Evolutionary conservation across 92 coral and sea anemone genomes (phyloP), one percentile per base, ranked within the genome.

Genomic region (Epizoanthus ramosus): DNA sequence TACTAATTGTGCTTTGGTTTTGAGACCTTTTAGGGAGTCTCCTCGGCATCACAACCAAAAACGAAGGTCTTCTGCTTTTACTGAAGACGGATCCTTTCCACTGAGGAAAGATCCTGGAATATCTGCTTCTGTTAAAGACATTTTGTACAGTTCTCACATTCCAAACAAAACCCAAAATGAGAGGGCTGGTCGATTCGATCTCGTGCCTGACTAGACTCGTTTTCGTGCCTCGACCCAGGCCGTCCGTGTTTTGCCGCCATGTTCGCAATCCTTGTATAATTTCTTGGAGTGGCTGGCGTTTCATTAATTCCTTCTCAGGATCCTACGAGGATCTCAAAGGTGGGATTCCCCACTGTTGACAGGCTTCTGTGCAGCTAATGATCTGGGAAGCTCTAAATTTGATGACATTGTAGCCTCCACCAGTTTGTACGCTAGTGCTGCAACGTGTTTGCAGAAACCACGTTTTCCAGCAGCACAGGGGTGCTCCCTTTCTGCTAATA

Each of bases 261-360:
- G 31, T 28, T 28, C 31, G 31, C 31, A 28, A 28, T 28, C 31
- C 31, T n/a, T 57, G 13, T 28, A 17, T 75, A 45, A 79, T 79
- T 4, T 88, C 88, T 0, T 88, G 88, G 13, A 84, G 31, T 31
- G 88, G 91, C 22, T 71, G 76, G 63, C 75, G 63, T 69, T 83
- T 87, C 87, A 87, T 87, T 14, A 76, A 53, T 74, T 87, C 91
- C 47, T 86, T 71, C 43, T 83, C 84, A 1, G 91, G 91, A 66
- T 87, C 81, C 56, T 87, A 83, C 37, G 83, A 80, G 19, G 91
- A 80, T 83, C 66, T 83, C 39, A 83, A 4, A 8, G 84, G 24
- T n/a, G 85, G 81, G 18, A 83, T 63, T 63, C 87, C 87, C 91
- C 87, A 87, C 74, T 74, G 87, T 56, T 83, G 87, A 39, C 79